Base-by-base conservation (phyloP, 2,797 vertebrate genomes). In the Macrochelys suwanniensis region DNA sequence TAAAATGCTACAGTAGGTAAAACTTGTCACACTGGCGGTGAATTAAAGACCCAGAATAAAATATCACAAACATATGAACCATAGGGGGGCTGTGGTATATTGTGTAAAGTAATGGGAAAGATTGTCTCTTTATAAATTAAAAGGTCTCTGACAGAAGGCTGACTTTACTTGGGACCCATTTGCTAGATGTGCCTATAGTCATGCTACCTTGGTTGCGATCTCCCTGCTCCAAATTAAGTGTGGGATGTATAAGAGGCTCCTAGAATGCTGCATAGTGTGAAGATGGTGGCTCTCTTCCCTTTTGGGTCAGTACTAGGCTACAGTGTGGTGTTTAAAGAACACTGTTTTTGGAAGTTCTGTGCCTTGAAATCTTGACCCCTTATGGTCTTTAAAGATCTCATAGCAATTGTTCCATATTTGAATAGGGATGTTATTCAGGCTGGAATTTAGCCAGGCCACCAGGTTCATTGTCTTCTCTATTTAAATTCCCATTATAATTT, bases 191-290 rank as follows among this genome's bases (percentile, higher is more conserved):
- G 45, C 31, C 11, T 25, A 50, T 76, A 89, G 25, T 21, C 59
- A 7, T 42, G 25, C 26, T 33, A 47, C 31, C 65, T 9, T 0
- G 19, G 85, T 21, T 0, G n/a, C 8, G 1, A 25, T 76, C 84
- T 85, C 74, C 33, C 87, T 81, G 7, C 11, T 76, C 33, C 91
- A 90, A 83, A 37, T 1, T 1, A 74, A 71, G 7, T 5, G 17
- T 17, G 49, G 54, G 49, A 5, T 51, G 17, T 85, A 84, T 89
- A 49, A 37, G 11, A 88, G 84, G 78, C 17, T 17, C 83, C 79
- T 2, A 2, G 80, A 93, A 87, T 79, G 45, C 5, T 88, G 1
- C 25, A 17, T 2, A 31, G 15, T 42, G 31, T 59, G 17, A 37
- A 81, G 33, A 10, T 1, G 2, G 25, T 61, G 83, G 9, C 16